Base-by-base conservation (phyloP, 2,888 invertebrate genomes). In the Metacarcinus magister region DNA sequence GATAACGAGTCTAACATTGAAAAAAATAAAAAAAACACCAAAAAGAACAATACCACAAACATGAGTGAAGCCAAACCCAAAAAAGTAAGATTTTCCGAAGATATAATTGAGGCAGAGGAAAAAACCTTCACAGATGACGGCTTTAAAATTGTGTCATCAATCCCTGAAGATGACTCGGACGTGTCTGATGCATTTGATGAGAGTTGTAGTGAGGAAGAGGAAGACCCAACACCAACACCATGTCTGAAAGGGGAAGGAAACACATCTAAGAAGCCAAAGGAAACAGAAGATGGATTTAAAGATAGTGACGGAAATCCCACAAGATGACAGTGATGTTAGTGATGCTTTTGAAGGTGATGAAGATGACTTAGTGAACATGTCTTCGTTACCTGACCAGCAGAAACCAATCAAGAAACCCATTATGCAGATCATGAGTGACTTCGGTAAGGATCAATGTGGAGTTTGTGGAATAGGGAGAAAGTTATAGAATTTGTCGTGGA, bases 161-260 rank as follows among this genome's bases (percentile, higher is more conserved):
- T 96, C 67, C 96, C 96, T 48, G 93, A 96, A 44, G 96, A 96
- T 95, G 96, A 96, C 89, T 95, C 95, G 16, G 96, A 96, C 95
- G 67, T 96, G n/a, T 96, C 96, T 23, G 96, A 96, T 95, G 96
- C 96, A 39, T 96, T 96, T 95, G 95, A 94, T 28, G 94, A 93
- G 39, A 90, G 75, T 60, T 93, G 93, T 67, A 54, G n/a, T 54
- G 93, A 91, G 3, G 94, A 95, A 7, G 93, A 93, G 10, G 48
- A 93, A 32, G 93, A 39, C 44, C 43, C 46, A 23, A 43, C 44
- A 28, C 39, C 46, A 46, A 93, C 23, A 75, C 75, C 54, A 32
- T 28, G 13, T 92, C n/a, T 60, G 10, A 60, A 39, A 92, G 32
- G n/a, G 44, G 54, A 75, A 46, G 44, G 75, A 19, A 46, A n/a